Evolutionary conservation across 2,888 invertebrate species (phyloP).

Genomic region (Xestia xanthographa): DNA sequence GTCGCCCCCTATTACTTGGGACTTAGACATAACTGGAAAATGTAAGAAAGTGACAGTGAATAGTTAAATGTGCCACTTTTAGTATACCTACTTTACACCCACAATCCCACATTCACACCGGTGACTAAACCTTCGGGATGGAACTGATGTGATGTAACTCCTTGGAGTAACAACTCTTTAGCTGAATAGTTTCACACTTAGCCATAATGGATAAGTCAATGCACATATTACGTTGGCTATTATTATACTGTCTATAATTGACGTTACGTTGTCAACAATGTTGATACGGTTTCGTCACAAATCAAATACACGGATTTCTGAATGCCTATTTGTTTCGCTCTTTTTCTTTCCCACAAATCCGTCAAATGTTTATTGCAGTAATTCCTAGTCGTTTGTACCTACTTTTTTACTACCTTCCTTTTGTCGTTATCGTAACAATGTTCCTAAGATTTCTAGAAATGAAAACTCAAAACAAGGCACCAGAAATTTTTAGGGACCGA

Average conservation of each 20-base stretch:
- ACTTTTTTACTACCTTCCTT: background rate
- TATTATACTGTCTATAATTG: conserved; percentile 13
- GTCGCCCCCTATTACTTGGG: too few relatives aligned
- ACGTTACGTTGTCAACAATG: conserved; percentile 27
- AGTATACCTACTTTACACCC: background rate
- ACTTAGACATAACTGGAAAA: too few relatives aligned
- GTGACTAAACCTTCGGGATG: background rate
- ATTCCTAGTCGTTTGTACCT: conserved; percentile 1
- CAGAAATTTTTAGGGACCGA: background rate
- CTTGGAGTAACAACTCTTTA: background rate
- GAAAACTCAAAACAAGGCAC: background rate
- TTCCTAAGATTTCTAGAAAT: background rate
- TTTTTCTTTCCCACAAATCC: background rate
- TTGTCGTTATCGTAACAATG: background rate
- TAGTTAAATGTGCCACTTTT: background rate
- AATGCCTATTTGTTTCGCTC: background rate
- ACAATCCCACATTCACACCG: too few relatives aligned
- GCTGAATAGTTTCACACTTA: conserved; percentile 1
- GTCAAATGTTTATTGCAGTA: background rate
- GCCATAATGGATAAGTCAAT: background rate
- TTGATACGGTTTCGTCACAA: conserved; percentile 8
- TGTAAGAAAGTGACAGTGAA: background rate
- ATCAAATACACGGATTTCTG: conserved; percentile 12
- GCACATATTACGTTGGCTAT: background rate
- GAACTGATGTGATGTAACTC: background rate